A percentile compares a stretch with the other conserved stretches of the same genome.
phyloP scores from a whole-genome alignment of 1,140 invertebrate genomes.

The Carposina sasakii region DNA sequence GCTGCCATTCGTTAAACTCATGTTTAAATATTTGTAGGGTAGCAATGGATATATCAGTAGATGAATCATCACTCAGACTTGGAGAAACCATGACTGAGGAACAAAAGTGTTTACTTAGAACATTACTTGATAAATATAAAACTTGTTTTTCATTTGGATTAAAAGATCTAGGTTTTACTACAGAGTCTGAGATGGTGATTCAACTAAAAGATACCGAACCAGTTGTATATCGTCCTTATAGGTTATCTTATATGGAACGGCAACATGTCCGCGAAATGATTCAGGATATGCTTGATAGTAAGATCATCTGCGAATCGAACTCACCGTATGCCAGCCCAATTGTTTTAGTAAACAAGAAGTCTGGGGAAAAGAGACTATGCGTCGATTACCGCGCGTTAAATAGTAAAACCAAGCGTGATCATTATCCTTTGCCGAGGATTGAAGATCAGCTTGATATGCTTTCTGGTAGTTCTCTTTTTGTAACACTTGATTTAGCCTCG shows the following conservation, averaged over 20 bases:
- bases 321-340: constrained; percentile 18
- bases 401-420: constrained; percentile 17
- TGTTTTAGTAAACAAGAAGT: constrained; percentile 18
- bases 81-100: background rate
- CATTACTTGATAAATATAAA: constrained; percentile 1
- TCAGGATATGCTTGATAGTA: constrained; percentile 12
- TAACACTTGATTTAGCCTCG: constrained; percentile 2
- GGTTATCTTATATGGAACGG: constrained; percentile 12
- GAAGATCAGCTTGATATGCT: constrained; percentile 46
- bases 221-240: constrained; percentile 10
- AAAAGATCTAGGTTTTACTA: constrained; percentile 7
- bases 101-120: background rate
- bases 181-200: background rate
- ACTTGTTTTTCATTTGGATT: background rate
- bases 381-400: constrained; percentile 24
- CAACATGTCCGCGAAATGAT: constrained; percentile 9
- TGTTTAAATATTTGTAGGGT: background rate
- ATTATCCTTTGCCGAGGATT: constrained; percentile 33
- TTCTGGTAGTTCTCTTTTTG: constrained; percentile 15
- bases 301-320: constrained; percentile 15
- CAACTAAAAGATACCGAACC: constrained; percentile 5
- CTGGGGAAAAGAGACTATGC: constrained; percentile 17
- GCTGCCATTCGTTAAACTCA: background rate
- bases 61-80: background rate
- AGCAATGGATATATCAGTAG: background rate